phyloP scores from a whole-genome alignment of 2,888 invertebrate species.

The Latrodectus elegans region DNA sequence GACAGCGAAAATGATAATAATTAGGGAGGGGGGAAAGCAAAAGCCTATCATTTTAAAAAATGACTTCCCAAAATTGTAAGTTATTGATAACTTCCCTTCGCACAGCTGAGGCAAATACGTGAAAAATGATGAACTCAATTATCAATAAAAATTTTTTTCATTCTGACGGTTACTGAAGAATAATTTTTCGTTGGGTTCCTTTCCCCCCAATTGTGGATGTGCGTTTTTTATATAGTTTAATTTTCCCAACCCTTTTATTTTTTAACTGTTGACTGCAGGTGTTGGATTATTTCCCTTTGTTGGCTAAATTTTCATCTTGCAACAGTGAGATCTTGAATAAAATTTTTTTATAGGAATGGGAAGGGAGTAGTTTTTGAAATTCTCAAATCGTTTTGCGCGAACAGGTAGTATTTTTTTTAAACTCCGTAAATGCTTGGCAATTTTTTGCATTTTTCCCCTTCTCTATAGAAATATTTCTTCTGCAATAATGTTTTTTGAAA shows the following conservation, averaged over 20 bases:
- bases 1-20: neutral
- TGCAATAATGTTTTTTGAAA: no score
- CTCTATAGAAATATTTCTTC: no score
- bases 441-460: no score
- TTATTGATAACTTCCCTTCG: slow-evolving; percentile 54
- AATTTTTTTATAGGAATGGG: no score
- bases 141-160: slow-evolving; percentile 29
- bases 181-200: slow-evolving; percentile 29
- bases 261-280: no score
- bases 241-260: neutral
- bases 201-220: neutral
- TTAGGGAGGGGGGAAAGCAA: neutral
- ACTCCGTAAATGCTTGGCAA: no score
- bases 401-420: no score
- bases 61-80: slow-evolving; percentile 52
- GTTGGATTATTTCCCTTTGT: no score
- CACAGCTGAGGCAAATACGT: slow-evolving; percentile 14
- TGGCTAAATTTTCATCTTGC: no score
- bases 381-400: no score
- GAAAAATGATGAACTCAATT: slow-evolving; percentile 68
- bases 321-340: no score
- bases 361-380: no score
- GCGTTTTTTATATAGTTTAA: neutral
- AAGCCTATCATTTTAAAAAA: slow-evolving; percentile 3
- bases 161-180: slow-evolving; percentile 13